Conservation (phyloP, 2,113 vertebrate genomes). For the Platysteira castanea region DNA sequence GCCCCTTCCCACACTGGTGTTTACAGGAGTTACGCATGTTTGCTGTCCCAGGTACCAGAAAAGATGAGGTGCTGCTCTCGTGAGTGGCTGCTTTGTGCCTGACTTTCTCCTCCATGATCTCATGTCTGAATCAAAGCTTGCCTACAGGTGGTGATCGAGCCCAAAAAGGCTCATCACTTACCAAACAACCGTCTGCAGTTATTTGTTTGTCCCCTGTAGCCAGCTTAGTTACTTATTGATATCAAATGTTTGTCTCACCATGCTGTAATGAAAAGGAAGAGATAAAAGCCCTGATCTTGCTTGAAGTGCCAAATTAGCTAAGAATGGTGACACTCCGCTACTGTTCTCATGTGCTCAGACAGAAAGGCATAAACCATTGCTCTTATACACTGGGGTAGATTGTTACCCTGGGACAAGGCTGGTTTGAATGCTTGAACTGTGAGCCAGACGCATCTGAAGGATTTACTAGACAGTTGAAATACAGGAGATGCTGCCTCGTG, state of each 20-base stretch:
- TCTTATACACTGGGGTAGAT: not conserved
- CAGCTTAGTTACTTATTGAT: conserved; percentile 40
- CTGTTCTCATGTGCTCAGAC: not conserved
- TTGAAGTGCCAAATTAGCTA: conserved; percentile 47
- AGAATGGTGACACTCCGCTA: conserved; percentile 5
- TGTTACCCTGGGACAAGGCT: not conserved
- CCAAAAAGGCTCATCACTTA: conserved; percentile 30
- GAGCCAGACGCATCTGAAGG: not conserved
- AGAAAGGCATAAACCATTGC: not conserved
- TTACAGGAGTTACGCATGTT: not conserved
- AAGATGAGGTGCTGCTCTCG: not conserved
- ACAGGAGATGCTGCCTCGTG: not conserved
- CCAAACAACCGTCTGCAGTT: conserved; percentile 15
- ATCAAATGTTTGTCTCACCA: conserved; percentile 31
- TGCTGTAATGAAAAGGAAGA: conserved; percentile 34
- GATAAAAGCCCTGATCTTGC: not conserved
- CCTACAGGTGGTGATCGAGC: conserved; percentile 51
- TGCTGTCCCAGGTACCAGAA: not conserved
- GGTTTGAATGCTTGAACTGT: not conserved
- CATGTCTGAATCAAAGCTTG: conserved; percentile 37
- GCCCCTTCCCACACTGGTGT: not conserved
- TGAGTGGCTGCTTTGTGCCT: not conserved
- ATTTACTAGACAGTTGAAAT: not conserved
- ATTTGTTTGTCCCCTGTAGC: conserved; percentile 43
- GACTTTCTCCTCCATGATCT: not conserved